These are phyloP conservation scores for Lycopodina hypogea DNA, from an alignment of 37 sponge, comb jelly and placozoan genomes.

Conservation along the genomic window DNA sequence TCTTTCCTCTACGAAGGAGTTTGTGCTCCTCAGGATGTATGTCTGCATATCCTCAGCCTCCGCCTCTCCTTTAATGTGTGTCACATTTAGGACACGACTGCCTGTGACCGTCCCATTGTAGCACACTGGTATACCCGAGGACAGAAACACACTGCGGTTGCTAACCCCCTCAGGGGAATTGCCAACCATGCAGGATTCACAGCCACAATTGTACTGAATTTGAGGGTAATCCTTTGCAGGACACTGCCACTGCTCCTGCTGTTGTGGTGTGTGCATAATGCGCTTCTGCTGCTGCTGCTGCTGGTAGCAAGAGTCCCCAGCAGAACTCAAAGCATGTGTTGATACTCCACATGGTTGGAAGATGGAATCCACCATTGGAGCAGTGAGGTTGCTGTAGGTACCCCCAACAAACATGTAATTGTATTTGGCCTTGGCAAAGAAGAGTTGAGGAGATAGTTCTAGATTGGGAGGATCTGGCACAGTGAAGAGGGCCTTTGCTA, in stretches of 20 bases:
- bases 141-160: not conserved
- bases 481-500: slow-evolving; percentile 22
- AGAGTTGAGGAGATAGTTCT: slow-evolving; percentile 34
- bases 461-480: slow-evolving; percentile 56
- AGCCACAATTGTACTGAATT: not conserved
- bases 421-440: slow-evolving; percentile 22
- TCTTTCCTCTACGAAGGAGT: slow-evolving; percentile 35
- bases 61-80: not conserved
- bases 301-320: slow-evolving; percentile 13
- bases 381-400: slow-evolving; percentile 8
- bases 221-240: not conserved
- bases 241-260: not conserved
- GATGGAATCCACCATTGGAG: slow-evolving; percentile 15
- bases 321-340: not conserved
- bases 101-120: slow-evolving; percentile 26
- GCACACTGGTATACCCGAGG: not conserved
- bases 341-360: slow-evolving; percentile 65
- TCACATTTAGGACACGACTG: slow-evolving; percentile 21
- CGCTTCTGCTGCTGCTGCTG: no score
- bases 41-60: not conserved
- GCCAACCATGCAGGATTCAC: not conserved
- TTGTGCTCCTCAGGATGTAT: slow-evolving; percentile 40
- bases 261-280: no score
- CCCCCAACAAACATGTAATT: slow-evolving; percentile 66
- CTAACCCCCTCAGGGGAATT: not conserved